Evolutionary conservation across 2,113 vertebrate species (phyloP), one percentile per base, ranked within the genome.

Genomic region (Mirounga angustirostris): DNA sequence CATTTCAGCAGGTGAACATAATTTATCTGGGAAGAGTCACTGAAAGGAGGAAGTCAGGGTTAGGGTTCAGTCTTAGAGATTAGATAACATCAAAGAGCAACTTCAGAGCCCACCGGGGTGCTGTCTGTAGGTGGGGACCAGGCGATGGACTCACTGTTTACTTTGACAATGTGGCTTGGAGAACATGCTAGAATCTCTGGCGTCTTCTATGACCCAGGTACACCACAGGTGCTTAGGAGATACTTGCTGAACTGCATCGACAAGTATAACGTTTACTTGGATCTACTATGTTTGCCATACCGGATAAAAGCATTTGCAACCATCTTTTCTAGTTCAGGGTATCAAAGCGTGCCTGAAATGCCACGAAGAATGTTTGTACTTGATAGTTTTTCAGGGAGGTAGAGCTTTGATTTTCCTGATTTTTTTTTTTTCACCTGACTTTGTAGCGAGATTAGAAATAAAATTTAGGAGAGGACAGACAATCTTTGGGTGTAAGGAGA

Each of bases 371-470:
- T 78, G 30, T 87, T 91, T 69, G 19, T 56, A 61, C 28, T 61
- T 94, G 10, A 61, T 56, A 82, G 63, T 69, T 94, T 94, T 96
- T 95, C 54, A 93, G 14, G 50, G 82, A 59, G 26, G 28, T 46
- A 74, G 5, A 46, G 18, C 40, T 89, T 95, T 83, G 59, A 91
- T 86, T 94, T 96, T 91, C 40, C 67, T 59, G 36, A 16, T 50
- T 26, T 30, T 83, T 71, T 61, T 65, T 56, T 28, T 46, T 16
- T n/a, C 79, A 14, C 6, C 50, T 91, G 50, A 65, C 24, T 74
- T 52, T 91, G 26, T 82, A 93, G 43, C 19, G 91, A 96, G 58
- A 85, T 76, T 90, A 96, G 50, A 91, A 91, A 89, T 58, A 78
- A 89, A 93, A 83, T 74, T 59, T 84, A 89, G 33, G 56, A 73